Base-by-base conservation (phyloP, 2,888 invertebrate genomes). In the Criorhina ranunculi region DNA sequence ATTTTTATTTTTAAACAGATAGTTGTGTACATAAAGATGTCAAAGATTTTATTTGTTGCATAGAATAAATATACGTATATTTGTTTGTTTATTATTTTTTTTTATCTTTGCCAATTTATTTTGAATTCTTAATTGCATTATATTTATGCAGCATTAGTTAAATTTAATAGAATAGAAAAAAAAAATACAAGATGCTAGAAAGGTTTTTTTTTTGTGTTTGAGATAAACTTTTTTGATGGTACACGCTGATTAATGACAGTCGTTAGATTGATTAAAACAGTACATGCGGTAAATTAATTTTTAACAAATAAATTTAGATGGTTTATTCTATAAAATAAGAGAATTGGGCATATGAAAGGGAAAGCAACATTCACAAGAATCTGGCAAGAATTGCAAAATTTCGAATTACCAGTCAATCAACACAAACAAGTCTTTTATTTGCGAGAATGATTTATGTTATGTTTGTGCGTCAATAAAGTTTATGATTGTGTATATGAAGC, bases 251-350 rank as follows among this genome's bases (percentile, higher is more conserved):
- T 66, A 72, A 82, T 66, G 37, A 17, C 3, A 24, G 59, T 24
- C 7, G 51, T 55, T 55, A 78, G 33, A 46, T 66, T 67, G 40
- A 55, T 67, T 72, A 72, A 53, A 72, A 35, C 33, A 67, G 46
- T 78, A 49, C 82, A 83, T 83, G 78, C 82, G 46, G 11, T 29
- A 62, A 73, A 67, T 67, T 67, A 77, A 82, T 44, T 3, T 66
- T 17, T 17, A 53, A 77, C 44, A 55, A 62, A 62, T 59, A 37
- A 40, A 15, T 70, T n/a, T 7, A 46, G 31, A n/a, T 35, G 37
- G 7, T 29, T 55, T 42, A 12, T 12, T 44, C 33, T 55, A 31
- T 5, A n/a, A n/a, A n/a, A 33, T 6, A 17, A 31, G 7, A 55
- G 1, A 17, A 5, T 8, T 17, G 9, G 11, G n/a, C 3, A 29